Base-by-base conservation (phyloP, 2,888 invertebrate genomes). In the Stenurella melanura region DNA sequence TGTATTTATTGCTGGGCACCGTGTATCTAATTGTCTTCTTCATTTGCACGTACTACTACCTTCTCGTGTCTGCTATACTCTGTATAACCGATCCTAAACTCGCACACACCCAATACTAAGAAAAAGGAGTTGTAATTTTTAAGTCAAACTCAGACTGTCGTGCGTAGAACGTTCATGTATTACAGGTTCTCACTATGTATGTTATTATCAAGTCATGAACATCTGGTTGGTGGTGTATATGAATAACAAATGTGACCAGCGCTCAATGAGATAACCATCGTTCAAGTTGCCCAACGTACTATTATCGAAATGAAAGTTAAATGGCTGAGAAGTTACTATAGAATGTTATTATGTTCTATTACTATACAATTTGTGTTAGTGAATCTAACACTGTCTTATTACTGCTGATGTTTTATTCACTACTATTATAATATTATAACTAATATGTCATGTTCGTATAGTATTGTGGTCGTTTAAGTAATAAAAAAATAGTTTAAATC, bases 231-330 rank as follows among this genome's bases (percentile, higher is more conserved):
- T 66, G 66, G 66, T 60, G 42, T 68, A 76, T 72, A 72, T 82
- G 80, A 82, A 83, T 81, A 81, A 81, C 82, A 77, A 81, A 82
- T 82, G 81, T 74, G 78, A 75, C 72, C 78, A 80, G 78, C 76
- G 80, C 81, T 80, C 79, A 78, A 78, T 78, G 80, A 80, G 80
- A 80, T 75, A 80, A 79, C 77, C 78, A 80, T 81, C 75, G 77
- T 75, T 70, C 78, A 80, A 80, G 75, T 73, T 67, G 73, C 71
- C 73, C 67, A 68, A 75, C 75, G 67, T 75, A 71, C 75, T 74
- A 80, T 80, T 80, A 80, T 80, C 78, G 75, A 74, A 50, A 67
- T 78, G 72, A 38, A 68, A 80, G 75, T 80, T 80, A 80, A 80
- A 80, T 75, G 80, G 76, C 78, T 77, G 64, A 75, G 78, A 78